Conservation (phyloP, 1,140 invertebrate genomes). For the Acyrthosiphon pisum region DNA sequence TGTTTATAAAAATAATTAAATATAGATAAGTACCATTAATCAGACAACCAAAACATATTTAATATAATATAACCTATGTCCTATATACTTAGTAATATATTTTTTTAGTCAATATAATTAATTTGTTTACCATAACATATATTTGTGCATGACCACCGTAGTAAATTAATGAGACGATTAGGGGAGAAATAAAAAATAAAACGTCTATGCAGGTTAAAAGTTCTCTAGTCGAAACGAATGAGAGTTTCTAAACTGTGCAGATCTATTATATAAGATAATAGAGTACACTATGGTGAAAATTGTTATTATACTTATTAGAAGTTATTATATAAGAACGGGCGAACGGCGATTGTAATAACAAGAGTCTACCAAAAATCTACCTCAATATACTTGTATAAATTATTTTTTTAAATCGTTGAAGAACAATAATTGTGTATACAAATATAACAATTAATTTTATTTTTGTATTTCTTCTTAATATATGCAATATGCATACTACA, state of each 20-base stretch:
- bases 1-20: background rate
- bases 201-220: background rate
- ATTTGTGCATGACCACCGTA: too few species aligned
- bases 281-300: background rate
- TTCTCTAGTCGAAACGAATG: background rate
- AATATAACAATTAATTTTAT: background rate
- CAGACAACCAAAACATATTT: too few species aligned
- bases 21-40: background rate
- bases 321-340: background rate
- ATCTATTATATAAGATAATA: background rate
- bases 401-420: background rate
- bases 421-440: background rate
- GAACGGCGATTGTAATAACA: background rate
- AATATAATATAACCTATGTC: too few species aligned
- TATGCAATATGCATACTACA: too few species aligned
- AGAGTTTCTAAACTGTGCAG: background rate
- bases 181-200: background rate
- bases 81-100: too few species aligned
- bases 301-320: background rate
- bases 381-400: background rate
- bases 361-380: background rate
- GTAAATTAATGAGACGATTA: background rate
- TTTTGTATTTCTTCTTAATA: background rate
- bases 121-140: too few species aligned
- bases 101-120: too few species aligned